Percentiles rank a stretch among this genome's conserved stretches.
Conservation (phyloP, 2,113 vertebrate genomes). For the Bostrychus sinensis region DNA sequence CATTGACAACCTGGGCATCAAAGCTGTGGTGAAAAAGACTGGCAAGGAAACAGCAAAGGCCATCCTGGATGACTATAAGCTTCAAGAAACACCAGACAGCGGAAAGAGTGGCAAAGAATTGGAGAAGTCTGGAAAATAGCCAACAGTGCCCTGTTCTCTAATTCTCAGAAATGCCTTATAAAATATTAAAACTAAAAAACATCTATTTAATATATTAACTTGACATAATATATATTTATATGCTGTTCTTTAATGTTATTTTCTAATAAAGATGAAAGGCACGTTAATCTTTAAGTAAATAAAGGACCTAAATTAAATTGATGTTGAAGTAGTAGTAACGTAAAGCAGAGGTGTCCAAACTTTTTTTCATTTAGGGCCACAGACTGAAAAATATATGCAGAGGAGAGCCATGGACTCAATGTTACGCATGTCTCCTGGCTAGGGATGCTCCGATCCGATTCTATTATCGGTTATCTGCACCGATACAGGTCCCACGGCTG, state of each 20-base stretch:
- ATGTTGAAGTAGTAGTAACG: no score
- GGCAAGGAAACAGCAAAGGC: conserved; percentile 90
- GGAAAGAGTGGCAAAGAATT: conserved; percentile 31
- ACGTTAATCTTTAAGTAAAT: conserved; percentile 56
- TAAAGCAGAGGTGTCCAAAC: no score
- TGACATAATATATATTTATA: conserved; percentile 42
- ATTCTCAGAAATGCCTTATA: conserved; percentile 59
- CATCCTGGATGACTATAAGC: conserved; percentile 90
- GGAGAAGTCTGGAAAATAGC: conserved; percentile 63
- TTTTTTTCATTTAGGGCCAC: no score
- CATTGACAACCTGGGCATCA: conserved; percentile 93
- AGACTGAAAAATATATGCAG: no score
- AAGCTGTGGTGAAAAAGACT: conserved; percentile 92
- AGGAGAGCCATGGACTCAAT: no score
- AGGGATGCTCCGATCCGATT: no score
- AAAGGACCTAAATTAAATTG: background rate
- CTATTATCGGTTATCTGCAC: no score
- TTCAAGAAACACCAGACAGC: conserved; percentile 71
- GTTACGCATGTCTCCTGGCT: no score
- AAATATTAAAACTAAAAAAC: conserved; percentile 43
- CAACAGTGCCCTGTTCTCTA: background rate
- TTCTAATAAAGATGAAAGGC: conserved; percentile 41
- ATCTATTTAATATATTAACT: conserved; percentile 60
- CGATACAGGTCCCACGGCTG: no score
- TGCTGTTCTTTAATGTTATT: conserved; percentile 29